Conservation (phyloP, 1,140 invertebrate species). For the Elysia chlorotica region DNA sequence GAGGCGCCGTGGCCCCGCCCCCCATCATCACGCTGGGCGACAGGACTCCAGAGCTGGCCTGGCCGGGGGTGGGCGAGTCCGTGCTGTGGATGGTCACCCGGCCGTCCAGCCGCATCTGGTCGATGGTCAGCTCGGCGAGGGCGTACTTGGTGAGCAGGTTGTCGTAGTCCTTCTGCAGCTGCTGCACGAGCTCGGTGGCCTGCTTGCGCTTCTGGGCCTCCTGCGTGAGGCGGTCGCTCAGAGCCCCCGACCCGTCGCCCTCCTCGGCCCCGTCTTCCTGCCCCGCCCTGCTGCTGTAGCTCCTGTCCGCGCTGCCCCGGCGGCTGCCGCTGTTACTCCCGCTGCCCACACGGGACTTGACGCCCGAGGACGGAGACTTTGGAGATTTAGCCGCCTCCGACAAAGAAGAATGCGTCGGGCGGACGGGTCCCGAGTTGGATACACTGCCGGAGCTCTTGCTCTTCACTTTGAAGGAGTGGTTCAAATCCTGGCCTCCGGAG, state of each 20-base stretch:
- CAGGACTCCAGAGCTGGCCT: conserved; percentile 28
- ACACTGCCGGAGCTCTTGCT: conserved; percentile 48
- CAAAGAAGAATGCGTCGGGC: conserved; percentile 46
- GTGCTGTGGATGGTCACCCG: conserved; percentile 52
- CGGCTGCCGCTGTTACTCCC: conserved; percentile 49
- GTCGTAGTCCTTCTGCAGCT: conserved; percentile 59
- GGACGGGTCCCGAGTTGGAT: conserved; percentile 39
- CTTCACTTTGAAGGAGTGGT: conserved; percentile 41
- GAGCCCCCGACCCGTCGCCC: conserved; percentile 36
- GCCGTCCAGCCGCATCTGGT: conserved; percentile 59
- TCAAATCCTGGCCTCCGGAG: conserved; percentile 29
- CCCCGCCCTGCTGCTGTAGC: conserved; percentile 56
- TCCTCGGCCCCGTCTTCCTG: no score
- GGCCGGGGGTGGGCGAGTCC: conserved; percentile 49
- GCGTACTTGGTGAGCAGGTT: conserved; percentile 60
- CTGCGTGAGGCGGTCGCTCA: conserved; percentile 47
- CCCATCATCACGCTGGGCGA: conserved; percentile 26
- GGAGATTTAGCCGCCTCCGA: conserved; percentile 33
- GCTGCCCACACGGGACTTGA: conserved; percentile 40
- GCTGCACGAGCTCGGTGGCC: conserved; percentile 55
- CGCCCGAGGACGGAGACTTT: conserved; percentile 28
- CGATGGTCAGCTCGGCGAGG: conserved; percentile 60
- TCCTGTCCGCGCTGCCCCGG: conserved; percentile 53
- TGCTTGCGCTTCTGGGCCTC: conserved; percentile 51
- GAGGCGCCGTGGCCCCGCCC: no score